Base-by-base conservation (phyloP, 2,888 invertebrate species). In the Sericinus montela region DNA sequence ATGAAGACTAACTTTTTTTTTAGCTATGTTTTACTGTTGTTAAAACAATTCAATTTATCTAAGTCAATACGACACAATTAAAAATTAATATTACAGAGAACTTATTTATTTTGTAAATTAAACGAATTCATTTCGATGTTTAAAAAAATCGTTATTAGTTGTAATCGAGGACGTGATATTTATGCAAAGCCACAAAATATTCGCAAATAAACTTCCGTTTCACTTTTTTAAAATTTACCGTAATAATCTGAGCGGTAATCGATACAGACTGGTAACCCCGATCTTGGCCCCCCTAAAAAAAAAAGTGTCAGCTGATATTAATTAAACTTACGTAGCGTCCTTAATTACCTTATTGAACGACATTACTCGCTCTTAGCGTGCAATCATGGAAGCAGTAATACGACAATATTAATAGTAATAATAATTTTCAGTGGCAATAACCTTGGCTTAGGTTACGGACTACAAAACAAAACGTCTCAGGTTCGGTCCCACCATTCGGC, bases 261-360 rank as follows among this genome's bases (percentile, higher is more conserved):
- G 49, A 49, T 49, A 45, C 40, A 34, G 29, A 45, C 45, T 40
- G 40, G 34, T 49, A 40, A 44, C 48, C 48, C 45, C 44, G 23
- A 49, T 48, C 32, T 35, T 16, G 39, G 34, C 25, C 34, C 23
- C 25, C 16, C 36, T 40, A 40, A 48, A 34, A 25, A 28, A 42
- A 43, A 44, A 40, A 40, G 45, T 45, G 44, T 40, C 49, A 45
- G 40, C 8, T 13, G 40, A 14, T 14, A 45, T 34, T 49, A 44
- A 45, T 49, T 23, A 15, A 8, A 43, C 30, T 35, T 30, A 39
- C 34, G 48, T 25, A 15, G 32, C 48, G 40, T 45, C 35, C 45
- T 49, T 49, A 45, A 49, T 49, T 45, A 41, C 49, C 19, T 29
- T 35, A 28, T 35, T 40, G 38, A 38, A 48, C 38, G 48, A 30